Conservation (phyloP, 2,888 invertebrate genomes). For the Xanthia togata region DNA sequence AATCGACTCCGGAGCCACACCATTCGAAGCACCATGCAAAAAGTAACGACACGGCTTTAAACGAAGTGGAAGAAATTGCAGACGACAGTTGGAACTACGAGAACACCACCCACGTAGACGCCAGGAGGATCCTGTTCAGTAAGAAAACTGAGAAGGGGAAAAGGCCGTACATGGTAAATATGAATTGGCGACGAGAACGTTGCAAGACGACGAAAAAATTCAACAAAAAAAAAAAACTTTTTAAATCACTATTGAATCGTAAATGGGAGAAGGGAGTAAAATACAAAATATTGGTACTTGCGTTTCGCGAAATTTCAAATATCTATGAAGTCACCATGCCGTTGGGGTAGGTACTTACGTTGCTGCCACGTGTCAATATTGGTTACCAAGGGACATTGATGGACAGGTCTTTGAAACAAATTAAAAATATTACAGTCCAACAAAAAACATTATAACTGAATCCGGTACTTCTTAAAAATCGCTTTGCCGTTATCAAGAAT, state of each 20-base stretch:
- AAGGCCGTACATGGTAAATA: slow-evolving; percentile 85
- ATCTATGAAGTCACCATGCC: slow-evolving; percentile 18
- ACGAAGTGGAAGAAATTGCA: slow-evolving; percentile 71
- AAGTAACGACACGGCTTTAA: slow-evolving; percentile 57
- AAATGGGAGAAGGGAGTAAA: too few relatives aligned
- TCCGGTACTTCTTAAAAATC: neutral
- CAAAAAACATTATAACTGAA: neutral
- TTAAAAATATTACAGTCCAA: neutral
- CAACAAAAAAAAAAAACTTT: neutral
- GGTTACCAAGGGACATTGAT: neutral
- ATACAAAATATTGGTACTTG: neutral
- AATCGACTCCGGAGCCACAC: slow-evolving; percentile 41
- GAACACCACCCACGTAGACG: slow-evolving; percentile 80
- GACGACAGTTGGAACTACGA: slow-evolving; percentile 85
- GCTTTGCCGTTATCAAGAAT: neutral
- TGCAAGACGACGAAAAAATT: neutral
- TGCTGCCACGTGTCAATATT: slow-evolving; percentile 16
- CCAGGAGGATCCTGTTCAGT: slow-evolving; percentile 84
- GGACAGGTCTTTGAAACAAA: neutral
- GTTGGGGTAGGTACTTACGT: neutral
- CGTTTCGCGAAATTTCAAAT: neutral
- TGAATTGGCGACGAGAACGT: neutral
- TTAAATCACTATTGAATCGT: neutral
- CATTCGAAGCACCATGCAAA: slow-evolving; percentile 56
- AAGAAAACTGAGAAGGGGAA: slow-evolving; percentile 78